A percentile compares a stretch with the other conserved stretches of the same genome.
Evolutionary conservation across 2,888 invertebrate genomes (phyloP).

Genomic region (Tenthredo scrophulariae): DNA sequence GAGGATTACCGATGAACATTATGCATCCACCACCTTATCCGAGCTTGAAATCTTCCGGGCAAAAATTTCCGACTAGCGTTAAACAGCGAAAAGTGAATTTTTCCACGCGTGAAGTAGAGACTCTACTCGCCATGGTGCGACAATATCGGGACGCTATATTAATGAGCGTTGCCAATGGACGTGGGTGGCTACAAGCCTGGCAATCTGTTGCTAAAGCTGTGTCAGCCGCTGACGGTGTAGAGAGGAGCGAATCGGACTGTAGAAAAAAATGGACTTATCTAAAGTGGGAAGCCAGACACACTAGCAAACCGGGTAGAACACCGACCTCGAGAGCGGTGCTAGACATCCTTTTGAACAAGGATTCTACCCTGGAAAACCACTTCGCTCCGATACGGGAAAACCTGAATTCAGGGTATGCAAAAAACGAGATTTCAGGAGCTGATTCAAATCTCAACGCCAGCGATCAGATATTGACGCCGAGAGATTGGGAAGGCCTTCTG

Average conservation of each 20-base stretch:
- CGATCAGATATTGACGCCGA: constrained; percentile 17
- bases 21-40: constrained; percentile 15
- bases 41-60: constrained; percentile 5
- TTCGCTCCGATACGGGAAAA: constrained; percentile 27
- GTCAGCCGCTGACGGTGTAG: constrained; percentile 65
- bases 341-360: constrained; percentile 64
- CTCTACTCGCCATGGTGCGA: constrained; percentile 63
- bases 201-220: constrained; percentile 66
- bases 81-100: constrained; percentile 68
- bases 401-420: neutral
- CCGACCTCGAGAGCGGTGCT: constrained; percentile 66
- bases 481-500: constrained; percentile 49
- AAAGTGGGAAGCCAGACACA: constrained; percentile 70
- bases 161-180: constrained; percentile 67
- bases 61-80: constrained; percentile 54
- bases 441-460: neutral
- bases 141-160: constrained; percentile 65
- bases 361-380: constrained; percentile 51
- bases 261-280: constrained; percentile 69
- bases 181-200: constrained; percentile 68
- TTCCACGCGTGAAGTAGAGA: constrained; percentile 67
- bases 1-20: constrained; percentile 45
- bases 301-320: constrained; percentile 67
- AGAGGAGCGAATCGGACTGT: constrained; percentile 66
- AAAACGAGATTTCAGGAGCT: neutral